Evolutionary conservation across 1,140 invertebrate genomes (phyloP).

Genomic region (Brachionus sp.): DNA sequence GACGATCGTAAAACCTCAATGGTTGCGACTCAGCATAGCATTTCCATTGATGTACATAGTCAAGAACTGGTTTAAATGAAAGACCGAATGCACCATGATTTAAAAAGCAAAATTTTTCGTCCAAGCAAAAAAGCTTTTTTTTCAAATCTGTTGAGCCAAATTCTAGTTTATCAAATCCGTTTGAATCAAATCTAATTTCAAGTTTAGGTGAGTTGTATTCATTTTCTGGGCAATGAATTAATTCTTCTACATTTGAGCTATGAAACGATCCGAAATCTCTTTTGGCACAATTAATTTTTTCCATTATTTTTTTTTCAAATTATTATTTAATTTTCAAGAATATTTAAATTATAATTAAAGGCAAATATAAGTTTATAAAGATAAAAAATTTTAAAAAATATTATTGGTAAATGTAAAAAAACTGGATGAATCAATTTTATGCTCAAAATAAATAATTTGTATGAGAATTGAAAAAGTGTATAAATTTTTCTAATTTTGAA

Average conservation of each 20-base stretch:
- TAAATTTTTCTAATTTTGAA: too few relatives aligned
- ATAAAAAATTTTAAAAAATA: neutral
- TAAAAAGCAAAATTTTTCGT: constrained; percentile 51
- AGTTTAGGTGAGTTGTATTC: constrained; percentile 9
- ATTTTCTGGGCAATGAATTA: constrained; percentile 50
- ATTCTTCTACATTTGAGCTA: constrained; percentile 55
- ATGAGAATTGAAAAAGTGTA: too few relatives aligned
- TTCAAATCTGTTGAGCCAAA: constrained; percentile 49
- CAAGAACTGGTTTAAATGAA: constrained; percentile 52
- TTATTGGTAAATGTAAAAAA: too few relatives aligned
- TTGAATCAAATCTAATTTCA: neutral
- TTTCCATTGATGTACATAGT: constrained; percentile 54
- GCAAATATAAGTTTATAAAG: neutral
- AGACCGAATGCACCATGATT: constrained; percentile 59
- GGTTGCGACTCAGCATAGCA: constrained; percentile 54
- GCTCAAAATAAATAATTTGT: too few relatives aligned
- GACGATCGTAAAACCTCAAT: constrained; percentile 55
- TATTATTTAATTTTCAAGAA: neutral
- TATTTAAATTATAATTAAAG: neutral
- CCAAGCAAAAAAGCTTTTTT: constrained; percentile 51
- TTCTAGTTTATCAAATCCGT: neutral
- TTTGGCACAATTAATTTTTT: neutral
- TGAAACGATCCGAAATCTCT: constrained; percentile 56
- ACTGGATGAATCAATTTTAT: too few relatives aligned
- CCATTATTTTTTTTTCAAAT: neutral